These are phyloP conservation scores for Pantelozetes paolii DNA, from an alignment of 2,888 invertebrate genomes.

Conservation along the genomic window DNA sequence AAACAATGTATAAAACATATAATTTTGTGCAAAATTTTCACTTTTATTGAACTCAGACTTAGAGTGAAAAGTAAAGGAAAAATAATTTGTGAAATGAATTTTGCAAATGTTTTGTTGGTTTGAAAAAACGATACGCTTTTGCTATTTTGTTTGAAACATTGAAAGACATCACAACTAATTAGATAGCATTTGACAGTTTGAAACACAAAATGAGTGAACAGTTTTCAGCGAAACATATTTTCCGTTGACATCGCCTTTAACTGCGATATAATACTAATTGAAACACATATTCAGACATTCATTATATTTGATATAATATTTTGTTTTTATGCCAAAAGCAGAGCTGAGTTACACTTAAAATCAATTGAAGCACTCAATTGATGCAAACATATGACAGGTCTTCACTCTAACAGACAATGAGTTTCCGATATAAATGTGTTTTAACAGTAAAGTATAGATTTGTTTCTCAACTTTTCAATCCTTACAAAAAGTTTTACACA, in stretches of 20 bases:
- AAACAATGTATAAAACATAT: neutral
- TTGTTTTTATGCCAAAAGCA: neutral
- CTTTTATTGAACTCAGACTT: neutral
- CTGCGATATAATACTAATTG: neutral
- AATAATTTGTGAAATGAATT: conserved; percentile 6
- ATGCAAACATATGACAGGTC: neutral
- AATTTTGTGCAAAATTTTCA: neutral
- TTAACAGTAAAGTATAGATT: neutral
- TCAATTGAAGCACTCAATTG: neutral
- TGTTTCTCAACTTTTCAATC: neutral
- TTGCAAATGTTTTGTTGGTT: neutral
- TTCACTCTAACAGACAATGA: conserved; percentile 2
- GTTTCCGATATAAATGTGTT: conserved; percentile 3
- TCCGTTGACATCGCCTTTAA: neutral
- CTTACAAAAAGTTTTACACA: conserved; percentile 6
- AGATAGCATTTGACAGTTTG: conserved; percentile 28
- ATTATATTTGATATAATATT: neutral
- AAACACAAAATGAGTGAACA: neutral
- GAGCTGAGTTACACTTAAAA: neutral
- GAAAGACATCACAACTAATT: conserved; percentile 15
- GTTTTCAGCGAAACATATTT: neutral
- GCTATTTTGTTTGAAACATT: neutral
- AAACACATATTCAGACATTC: neutral
- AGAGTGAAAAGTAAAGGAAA: neutral
- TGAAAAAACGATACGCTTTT: conserved; percentile 3